Percentiles rank a stretch among this genome's conserved stretches.
phyloP scores from a whole-genome alignment of 2,888 invertebrate genomes.

The Epinotia nisella region DNA sequence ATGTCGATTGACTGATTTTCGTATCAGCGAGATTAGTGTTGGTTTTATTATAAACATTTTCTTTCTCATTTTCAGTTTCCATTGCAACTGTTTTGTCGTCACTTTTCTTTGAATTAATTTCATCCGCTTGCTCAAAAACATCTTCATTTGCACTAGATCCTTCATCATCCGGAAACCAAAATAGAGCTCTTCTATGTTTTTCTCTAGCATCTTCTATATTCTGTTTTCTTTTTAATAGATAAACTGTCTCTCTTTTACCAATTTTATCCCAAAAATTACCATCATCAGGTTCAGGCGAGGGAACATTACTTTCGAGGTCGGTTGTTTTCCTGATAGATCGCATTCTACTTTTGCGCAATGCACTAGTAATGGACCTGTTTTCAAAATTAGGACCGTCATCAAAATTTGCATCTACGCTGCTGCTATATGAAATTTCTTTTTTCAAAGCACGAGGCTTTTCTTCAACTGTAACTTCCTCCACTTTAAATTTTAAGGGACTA shows the following conservation, averaged over 20 bases:
- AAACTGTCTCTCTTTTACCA: conserved; percentile 87
- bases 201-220: conserved; percentile 74
- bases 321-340: conserved; percentile 53
- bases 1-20: conserved; percentile 1
- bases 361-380: conserved; percentile 47
- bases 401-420: conserved; percentile 61
- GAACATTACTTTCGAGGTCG: conserved; percentile 52
- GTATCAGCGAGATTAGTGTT: conserved; percentile 44
- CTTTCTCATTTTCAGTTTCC: conserved; percentile 39
- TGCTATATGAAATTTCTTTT: conserved; percentile 72
- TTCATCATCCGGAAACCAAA: conserved; percentile 72
- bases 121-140: conserved; percentile 28
- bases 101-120: conserved; percentile 2
- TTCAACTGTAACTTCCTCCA: conserved; percentile 86
- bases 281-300: conserved; percentile 74
- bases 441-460: conserved; percentile 73
- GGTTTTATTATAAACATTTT: conserved; percentile 24
- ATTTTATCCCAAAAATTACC: conserved; percentile 88
- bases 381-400: conserved; percentile 43
- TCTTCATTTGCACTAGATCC: conserved; percentile 45
- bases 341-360: conserved; percentile 58
- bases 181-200: conserved; percentile 66
- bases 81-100: conserved; percentile 45
- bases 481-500: conserved; percentile 80
- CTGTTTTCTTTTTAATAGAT: conserved; percentile 84